These are phyloP conservation scores for Dendroctonus ponderosae DNA, from an alignment of 1,140 invertebrate species.

Conservation along the genomic window DNA sequence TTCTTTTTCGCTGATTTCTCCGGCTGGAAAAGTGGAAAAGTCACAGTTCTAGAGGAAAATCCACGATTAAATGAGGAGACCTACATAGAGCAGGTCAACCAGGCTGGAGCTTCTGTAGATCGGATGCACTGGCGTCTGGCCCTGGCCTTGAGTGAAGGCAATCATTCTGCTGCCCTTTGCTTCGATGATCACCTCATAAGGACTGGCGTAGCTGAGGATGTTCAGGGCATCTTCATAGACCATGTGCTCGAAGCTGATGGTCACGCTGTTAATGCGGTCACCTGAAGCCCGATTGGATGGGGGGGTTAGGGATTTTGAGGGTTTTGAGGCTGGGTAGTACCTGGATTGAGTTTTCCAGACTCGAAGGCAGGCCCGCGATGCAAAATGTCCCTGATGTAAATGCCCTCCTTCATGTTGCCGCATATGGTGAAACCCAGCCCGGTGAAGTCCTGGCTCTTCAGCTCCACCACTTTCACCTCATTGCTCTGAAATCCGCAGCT, in stretches of 20 bases:
- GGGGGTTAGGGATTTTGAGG: too few species aligned
- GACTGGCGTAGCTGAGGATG: conserved; percentile 88
- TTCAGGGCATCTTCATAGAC: conserved; percentile 87
- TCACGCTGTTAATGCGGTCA: conserved; percentile 81
- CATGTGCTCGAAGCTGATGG: conserved; percentile 83
- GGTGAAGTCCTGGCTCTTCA: conserved; percentile 84
- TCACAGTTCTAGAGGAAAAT: not conserved
- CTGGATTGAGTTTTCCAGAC: conserved; percentile 76
- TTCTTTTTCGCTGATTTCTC: conserved; percentile 50
- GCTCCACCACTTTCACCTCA: conserved; percentile 63
- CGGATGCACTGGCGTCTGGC: conserved; percentile 42
- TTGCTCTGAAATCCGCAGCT: conserved; percentile 37
- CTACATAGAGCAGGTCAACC: conserved; percentile 22
- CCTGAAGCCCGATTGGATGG: conserved; percentile 56
- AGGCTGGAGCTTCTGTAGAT: conserved; percentile 51
- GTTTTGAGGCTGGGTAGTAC: conserved; percentile 53
- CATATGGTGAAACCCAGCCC: conserved; percentile 87
- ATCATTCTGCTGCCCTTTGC: conserved; percentile 54
- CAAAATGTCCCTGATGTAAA: conserved; percentile 83
- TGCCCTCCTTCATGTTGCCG: conserved; percentile 86
- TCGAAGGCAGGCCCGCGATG: conserved; percentile 84
- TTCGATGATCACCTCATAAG: conserved; percentile 77
- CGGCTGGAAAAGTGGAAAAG: not conserved
- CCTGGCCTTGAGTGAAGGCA: conserved; percentile 32
- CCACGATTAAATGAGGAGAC: not conserved